phyloP scores from a whole-genome alignment of 2,113 vertebrate genomes.

The Picathartes gymnocephalus region DNA sequence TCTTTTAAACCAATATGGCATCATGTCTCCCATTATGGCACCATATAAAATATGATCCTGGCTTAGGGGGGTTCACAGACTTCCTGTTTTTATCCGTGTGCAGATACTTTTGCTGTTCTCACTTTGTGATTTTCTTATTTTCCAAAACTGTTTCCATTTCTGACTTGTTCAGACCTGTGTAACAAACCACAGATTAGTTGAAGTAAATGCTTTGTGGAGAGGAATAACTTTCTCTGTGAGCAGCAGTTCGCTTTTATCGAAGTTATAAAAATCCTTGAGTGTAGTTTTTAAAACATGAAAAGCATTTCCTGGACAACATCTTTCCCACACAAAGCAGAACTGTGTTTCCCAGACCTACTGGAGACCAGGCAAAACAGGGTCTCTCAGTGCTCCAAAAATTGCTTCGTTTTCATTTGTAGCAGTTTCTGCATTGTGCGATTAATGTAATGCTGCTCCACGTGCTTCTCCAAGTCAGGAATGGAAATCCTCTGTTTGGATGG shows the following conservation, averaged over 20 bases:
- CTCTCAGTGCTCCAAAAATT: conserved; percentile 20
- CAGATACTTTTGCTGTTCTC: background rate
- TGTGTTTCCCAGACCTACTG: conserved; percentile 63
- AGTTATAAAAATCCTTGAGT: conserved; percentile 54
- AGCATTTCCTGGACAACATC: conserved; percentile 71
- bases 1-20: background rate
- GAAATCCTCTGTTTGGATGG: background rate
- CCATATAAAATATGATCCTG: background rate
- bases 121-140: background rate
- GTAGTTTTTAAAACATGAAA: conserved; percentile 66
- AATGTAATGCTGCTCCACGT: background rate
- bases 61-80: background rate
- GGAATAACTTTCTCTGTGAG: conserved; percentile 11
- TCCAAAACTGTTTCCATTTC: background rate
- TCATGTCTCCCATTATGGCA: background rate
- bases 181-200: background rate
- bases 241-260: conserved; percentile 44
- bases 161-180: background rate
- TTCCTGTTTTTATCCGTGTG: conserved; percentile 27
- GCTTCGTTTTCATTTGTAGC: background rate
- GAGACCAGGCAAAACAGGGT: conserved; percentile 42
- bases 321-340: conserved; percentile 61
- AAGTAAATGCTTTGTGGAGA: conserved; percentile 7
- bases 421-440: conserved; percentile 29
- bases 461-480: background rate